Evolutionary conservation across 2,113 vertebrate species (phyloP).

Genomic region (Dromaius novaehollandiae): DNA sequence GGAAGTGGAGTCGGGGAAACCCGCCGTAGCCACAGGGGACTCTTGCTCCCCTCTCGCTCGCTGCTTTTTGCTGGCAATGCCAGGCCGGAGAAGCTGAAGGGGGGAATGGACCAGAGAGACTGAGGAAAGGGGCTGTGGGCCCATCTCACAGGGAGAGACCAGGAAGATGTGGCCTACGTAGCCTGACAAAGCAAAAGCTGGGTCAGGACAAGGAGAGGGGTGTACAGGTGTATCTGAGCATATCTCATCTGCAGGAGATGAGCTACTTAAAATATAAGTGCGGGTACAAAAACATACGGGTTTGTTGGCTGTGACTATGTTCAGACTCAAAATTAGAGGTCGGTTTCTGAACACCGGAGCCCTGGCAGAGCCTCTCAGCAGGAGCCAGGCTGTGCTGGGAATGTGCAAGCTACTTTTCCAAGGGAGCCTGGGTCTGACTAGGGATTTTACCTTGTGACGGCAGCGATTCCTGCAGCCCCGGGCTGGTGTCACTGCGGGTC

Average conservation of each 20-base stretch:
- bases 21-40: background rate
- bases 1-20: background rate
- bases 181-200: constrained; percentile 35
- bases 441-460: rapidly evolving
- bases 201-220: constrained; percentile 33
- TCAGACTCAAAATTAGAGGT: background rate
- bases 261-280: background rate
- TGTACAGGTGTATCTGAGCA: background rate
- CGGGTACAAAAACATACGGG: background rate
- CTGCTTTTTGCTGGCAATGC: background rate
- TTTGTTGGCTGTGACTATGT: background rate
- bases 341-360: background rate
- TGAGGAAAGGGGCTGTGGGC: constrained; percentile 5
- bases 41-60: background rate
- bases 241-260: background rate
- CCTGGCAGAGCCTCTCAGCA: background rate
- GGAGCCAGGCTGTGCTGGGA: background rate
- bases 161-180: background rate
- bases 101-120: background rate
- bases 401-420: background rate
- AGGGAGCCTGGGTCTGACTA: background rate
- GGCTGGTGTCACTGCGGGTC: background rate
- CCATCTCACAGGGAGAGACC: background rate
- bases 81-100: background rate
- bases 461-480: rapidly evolving